Evolutionary conservation across 2,797 vertebrate species (phyloP), one percentile per base, ranked within the genome.

Genomic region (Phoebastria nigripes): DNA sequence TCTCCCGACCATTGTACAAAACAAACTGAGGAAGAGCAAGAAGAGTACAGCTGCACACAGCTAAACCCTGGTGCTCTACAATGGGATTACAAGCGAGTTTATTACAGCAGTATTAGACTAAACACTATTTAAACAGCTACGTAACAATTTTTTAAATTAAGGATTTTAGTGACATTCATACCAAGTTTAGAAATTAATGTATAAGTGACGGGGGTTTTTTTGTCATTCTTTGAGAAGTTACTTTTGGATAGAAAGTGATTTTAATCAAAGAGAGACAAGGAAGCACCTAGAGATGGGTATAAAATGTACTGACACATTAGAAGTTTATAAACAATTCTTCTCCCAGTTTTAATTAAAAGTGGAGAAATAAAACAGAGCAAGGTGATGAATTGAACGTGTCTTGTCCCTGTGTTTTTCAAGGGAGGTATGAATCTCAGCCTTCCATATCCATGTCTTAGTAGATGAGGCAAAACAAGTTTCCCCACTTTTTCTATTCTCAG

Each of bases 381-480:
- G 39, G 28, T 52, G 72, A 87, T 46, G 16, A 89, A 80, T 3
- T 41, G 46, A 91, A 88, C 31, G 10, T 29, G 58, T n/a, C 47
- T 71, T 72, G 37, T 73, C 81, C 56, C 56, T 47, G 15, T 63
- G 56, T 90, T 94, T 95, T 89, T 89, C 76, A 91, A 81, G 35
- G 16, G 35, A 93, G 35, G 44, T 46, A 80, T 3, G 26, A 58
- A 63, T 49, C 49, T 56, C 56, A 77, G 42, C 28, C 42, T 90
- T 33, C 49, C 14, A 39, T n/a, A 79, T 18, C 28, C 31, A 65
- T 12, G 66, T 47, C 55, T 89, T 58, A 62, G 51, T 1, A 83
- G 69, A 93, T 22, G 71, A 96, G 41, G 71, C 76, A 92, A 93
- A 96, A 93, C 84, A 86, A 71, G 89, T 95, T 96, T 71, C 24